Evolutionary conservation across 2,797 vertebrate species (phyloP).

Genomic region (Sphenodon punctatus): DNA sequence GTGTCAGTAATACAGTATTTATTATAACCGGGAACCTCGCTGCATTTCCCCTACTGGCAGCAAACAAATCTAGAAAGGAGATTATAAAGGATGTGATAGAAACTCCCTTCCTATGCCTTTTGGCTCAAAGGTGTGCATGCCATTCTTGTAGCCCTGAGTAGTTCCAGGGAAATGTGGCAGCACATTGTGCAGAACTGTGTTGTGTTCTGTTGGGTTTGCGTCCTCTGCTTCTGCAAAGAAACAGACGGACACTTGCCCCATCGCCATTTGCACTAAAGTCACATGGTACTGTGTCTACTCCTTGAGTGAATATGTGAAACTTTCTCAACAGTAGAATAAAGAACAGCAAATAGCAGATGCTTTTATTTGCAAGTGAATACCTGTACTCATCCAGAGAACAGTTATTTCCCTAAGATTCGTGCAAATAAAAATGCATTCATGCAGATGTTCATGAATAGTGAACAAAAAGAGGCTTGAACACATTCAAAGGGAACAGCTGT

Average conservation of each 20-base stretch:
- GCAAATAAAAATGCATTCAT: neutral
- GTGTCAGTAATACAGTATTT: neutral
- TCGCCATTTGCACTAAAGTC: neutral
- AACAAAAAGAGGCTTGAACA: neutral
- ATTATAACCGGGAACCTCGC: too few species aligned
- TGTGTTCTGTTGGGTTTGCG: too few species aligned
- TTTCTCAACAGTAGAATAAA: neutral
- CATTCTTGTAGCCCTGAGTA: too few species aligned
- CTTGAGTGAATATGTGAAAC: neutral
- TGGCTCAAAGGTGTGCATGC: too few species aligned
- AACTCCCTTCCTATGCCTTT: too few species aligned
- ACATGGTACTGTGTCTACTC: neutral
- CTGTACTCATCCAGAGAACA: neutral
- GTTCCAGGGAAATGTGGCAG: too few species aligned
- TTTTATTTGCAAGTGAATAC: neutral
- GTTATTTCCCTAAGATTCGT: neutral
- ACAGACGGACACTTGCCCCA: neutral
- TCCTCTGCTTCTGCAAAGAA: too few species aligned
- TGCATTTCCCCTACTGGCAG: too few species aligned
- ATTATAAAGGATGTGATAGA: too few species aligned
- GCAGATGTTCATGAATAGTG: slow-evolving; percentile 15
- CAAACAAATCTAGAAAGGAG: too few species aligned
- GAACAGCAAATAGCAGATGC: neutral
- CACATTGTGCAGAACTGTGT: too few species aligned
- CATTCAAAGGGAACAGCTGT: neutral